Base-by-base conservation (phyloP, 2,888 invertebrate genomes). In the Cosmorhoe ocellata region DNA sequence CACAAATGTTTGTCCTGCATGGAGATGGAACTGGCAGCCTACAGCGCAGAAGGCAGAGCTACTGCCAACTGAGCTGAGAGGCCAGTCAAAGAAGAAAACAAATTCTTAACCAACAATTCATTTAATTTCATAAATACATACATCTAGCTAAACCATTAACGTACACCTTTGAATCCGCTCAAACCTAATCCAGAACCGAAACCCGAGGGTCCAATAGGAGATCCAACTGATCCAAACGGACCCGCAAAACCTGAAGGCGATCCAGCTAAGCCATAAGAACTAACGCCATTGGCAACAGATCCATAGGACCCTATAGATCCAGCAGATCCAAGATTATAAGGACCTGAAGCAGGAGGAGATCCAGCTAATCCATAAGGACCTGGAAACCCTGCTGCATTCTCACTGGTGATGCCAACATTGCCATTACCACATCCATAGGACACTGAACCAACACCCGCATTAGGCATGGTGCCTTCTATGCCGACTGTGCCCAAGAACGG, bases 341-440 rank as follows among this genome's bases (percentile, higher is more conserved):
- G n/a, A 2, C 7, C 38, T 24, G 7, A 26, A 27, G 13, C 24
- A n/a, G 24, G 3, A 1, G 24, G 18, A 18, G 42, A 39, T 6
- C 45, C 51, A 39, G 57, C 45, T 5, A 44, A 12, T 3, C 49
- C 39, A 8, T 46, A 54, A 0, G 49, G 43, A 0, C 46, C 39
- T 14, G 48, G 18, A n/a, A 18, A 1, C 1, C 44, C 47, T 13
- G 36, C 33, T 11, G 32, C 26, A 14, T 40, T 48, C 14, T 58
- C 61, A 33, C 48, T 50, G 27, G 51, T 40, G 28, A 64, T 58
- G 4, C 63, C 64, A 4, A 67, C 30, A 3, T 41, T 37, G 1
- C 64, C 64, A 14, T 51, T 54, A 0, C 69, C 67, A 44, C 67
- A 69, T 24, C 61, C 61, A 45, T 69, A 67, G 0, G 63, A 52